Base-by-base conservation (phyloP, 2,113 vertebrate species). In the Vireo altiloquus region DNA sequence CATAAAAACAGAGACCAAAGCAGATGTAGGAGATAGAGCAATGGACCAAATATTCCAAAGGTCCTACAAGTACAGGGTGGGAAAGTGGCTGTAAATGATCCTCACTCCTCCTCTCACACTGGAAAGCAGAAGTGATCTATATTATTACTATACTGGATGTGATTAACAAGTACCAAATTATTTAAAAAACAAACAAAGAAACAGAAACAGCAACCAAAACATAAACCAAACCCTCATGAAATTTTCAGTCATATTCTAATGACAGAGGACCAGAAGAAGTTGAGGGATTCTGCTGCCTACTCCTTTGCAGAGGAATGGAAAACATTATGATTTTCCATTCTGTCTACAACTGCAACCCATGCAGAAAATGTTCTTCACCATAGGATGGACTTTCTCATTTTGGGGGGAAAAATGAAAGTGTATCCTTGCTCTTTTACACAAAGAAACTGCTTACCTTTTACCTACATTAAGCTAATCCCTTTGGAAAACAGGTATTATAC, bases 401-500 rank as follows among this genome's bases (percentile, higher is more conserved):
- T 74, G 60, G 44, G 15, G 7, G 4, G 0, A 1, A 13, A 20
- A 68, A 44, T 12, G 5, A 49, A 57, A 88, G 6, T 0, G 0
- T 21, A 40, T 27, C 46, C 31, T 79, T 37, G 3, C 8, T 88
- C 88, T 96, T 97, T 97, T 80, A 93, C 64, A 76, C 80, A 89
- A 94, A 92, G 59, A 74, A 95, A 93, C 74, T 90, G 80, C 69
- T 94, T 96, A 89, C 78, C 82, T 94, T 95, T 95, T 88, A 90
- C 81, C 93, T 93, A 76, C 70, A 81, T 92, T 91, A 95, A 96
- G n/a, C 86, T 79, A 96, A 95, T 92, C 66, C 80, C 85, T 96
- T 93, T 78, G 78, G 96, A 94, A 96, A 95, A 86, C 46, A 94
- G 79, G 47, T 96, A 93, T 86, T 82, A 74, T 78, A 94, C 63